Evolutionary conservation across 2,113 vertebrate species (phyloP).

Genomic region (Callocephalon fimbriatum): DNA sequence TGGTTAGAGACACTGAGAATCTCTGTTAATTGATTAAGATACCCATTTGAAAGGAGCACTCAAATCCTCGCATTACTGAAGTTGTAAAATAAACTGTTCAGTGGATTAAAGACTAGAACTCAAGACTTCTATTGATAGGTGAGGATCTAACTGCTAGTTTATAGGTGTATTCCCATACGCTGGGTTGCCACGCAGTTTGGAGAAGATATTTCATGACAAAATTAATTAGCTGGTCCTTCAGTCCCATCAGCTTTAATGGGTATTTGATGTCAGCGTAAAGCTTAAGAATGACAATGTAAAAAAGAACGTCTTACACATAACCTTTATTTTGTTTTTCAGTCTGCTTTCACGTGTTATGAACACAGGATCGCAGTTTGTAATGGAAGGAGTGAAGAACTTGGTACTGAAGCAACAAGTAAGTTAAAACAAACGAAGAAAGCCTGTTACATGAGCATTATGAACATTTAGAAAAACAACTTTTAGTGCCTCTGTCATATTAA

Average conservation of each 20-base stretch:
- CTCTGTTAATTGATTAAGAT: neutral
- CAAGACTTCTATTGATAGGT: neutral
- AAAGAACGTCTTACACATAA: neutral
- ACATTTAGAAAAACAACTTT: neutral
- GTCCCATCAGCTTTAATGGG: neutral
- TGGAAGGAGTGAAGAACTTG: constrained; percentile 99
- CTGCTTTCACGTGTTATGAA: constrained; percentile 98
- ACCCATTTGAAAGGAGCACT: neutral
- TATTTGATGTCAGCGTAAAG: neutral
- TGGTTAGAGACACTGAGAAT: neutral
- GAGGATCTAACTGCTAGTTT: neutral
- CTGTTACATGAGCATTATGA: neutral
- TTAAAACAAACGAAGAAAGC: neutral
- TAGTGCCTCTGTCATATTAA: neutral
- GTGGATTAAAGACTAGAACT: neutral
- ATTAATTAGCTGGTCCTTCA: neutral
- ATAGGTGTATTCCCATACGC: neutral
- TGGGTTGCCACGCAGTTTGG: neutral
- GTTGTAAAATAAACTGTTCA: neutral
- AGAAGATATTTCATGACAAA: neutral
- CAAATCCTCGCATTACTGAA: neutral
- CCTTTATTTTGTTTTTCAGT: constrained; percentile 74
- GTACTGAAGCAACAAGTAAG: constrained; percentile 96
- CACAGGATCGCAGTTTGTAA: constrained; percentile 96
- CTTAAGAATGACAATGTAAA: neutral